Evolutionary conservation across 1,140 invertebrate genomes (phyloP), one percentile per base, ranked within the genome.

Genomic region (Drosophila sproati): DNA sequence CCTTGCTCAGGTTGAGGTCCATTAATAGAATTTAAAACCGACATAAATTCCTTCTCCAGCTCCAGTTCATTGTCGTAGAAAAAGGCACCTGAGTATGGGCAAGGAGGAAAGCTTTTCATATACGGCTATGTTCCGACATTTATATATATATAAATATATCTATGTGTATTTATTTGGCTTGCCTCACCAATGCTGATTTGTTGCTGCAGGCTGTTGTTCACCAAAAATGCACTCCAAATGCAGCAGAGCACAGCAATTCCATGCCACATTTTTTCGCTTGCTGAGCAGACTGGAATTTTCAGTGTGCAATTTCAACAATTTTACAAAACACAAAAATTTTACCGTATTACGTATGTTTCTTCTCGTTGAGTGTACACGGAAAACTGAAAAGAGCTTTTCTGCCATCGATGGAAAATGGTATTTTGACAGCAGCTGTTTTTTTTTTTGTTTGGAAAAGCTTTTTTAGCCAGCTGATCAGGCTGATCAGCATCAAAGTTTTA

Each of bases 11-110:
- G 45, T 32, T 86, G 77, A 5, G 80, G 83, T 4, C 73, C 88
- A 8, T 92, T 92, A 37, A 93, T 80, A 56, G 92, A 78, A 12
- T 91, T 78, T 6, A 94, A 81, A 39, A 93, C 93, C 34, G 70
- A 91, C 82, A 74, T 70, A 62, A 92, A 94, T 92, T 68, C 93
- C 90, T 64, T 93, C 61, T 91, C 93, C 81, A 79, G 88, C 61
- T 86, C 93, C 83, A 75, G 60, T 63, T 93, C 89, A 59, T 93
- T 83, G 70, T 92, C 82, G 60, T 91, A 91, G 63, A 94, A 93
- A 60, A 93, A 91, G 47, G 92, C 93, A 69, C 93, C 93, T 94
- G 59, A 60, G 10, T 4, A n/a, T 8, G 28, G 3, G 3, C 28
- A 6, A n/a, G 5, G n/a, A 4, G 47, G n/a, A 20, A 45, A 43